Conservation (phyloP, 2,113 vertebrate species). For the Calcarius ornatus region DNA sequence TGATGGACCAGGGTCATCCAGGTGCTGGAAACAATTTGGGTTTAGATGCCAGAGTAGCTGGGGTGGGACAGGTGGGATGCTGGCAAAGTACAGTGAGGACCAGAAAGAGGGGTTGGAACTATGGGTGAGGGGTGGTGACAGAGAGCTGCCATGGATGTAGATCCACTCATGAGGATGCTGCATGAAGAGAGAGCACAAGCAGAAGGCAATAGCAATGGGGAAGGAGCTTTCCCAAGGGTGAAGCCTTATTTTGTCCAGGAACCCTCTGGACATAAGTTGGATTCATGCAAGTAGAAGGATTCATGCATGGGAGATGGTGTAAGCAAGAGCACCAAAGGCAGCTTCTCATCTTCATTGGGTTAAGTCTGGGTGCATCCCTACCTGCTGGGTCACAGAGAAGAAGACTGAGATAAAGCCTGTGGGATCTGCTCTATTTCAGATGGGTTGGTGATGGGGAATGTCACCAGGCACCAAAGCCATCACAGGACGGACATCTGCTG, state of each 20-base stretch:
- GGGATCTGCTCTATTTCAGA: slow-evolving; percentile 20
- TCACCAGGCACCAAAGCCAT: neutral
- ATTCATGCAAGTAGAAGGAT: neutral
- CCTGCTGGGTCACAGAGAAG: neutral
- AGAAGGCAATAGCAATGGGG: neutral
- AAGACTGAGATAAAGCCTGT: neutral
- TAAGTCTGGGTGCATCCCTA: neutral
- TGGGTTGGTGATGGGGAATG: neutral
- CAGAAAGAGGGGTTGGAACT: neutral
- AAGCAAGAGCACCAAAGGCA: neutral
- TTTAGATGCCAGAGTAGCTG: neutral
- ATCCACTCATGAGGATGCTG: neutral
- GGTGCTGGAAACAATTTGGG: neutral
- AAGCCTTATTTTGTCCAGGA: neutral
- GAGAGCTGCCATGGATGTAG: neutral
- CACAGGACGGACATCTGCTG: slow-evolving; percentile 27
- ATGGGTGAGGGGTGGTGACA: neutral
- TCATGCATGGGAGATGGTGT: neutral
- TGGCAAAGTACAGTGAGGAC: neutral
- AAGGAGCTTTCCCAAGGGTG: neutral
- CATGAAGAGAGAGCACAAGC: neutral
- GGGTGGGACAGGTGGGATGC: neutral
- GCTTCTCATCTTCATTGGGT: neutral
- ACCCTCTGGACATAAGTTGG: neutral
- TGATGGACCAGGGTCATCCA: neutral